Percentiles rank a stretch among this genome's conserved stretches.
Conservation (phyloP, 2,888 invertebrate species). For the Thera britannica region DNA sequence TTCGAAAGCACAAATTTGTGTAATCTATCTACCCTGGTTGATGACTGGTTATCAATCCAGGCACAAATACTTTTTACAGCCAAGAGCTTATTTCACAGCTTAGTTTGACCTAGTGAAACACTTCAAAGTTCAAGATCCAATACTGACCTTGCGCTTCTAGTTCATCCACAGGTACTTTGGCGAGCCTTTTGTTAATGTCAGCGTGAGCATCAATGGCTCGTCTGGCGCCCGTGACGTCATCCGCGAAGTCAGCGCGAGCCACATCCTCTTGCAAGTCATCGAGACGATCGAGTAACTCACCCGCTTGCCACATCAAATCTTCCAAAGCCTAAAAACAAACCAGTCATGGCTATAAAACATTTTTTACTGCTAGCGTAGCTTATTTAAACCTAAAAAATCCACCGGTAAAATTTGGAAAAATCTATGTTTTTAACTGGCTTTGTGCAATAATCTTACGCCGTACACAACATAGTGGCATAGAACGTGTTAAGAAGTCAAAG, state of each 20-base stretch:
- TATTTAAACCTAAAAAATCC: too few species aligned
- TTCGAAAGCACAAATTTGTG: too few species aligned
- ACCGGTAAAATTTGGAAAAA: too few species aligned
- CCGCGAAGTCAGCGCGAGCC: slow-evolving; percentile 96
- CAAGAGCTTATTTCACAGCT: neutral
- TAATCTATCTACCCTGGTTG: too few species aligned
- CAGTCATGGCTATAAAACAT: neutral
- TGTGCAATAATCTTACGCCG: too few species aligned
- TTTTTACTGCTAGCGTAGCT: too few species aligned
- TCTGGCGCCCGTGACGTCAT: slow-evolving; percentile 96
- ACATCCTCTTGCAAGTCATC: slow-evolving; percentile 97
- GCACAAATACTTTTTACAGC: too few species aligned
- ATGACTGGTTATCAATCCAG: too few species aligned
- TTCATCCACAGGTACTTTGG: slow-evolving; percentile 97
- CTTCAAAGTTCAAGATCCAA: neutral
- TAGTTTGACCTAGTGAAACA: neutral
- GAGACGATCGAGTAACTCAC: slow-evolving; percentile 95
- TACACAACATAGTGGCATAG: too few species aligned
- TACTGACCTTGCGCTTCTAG: slow-evolving; percentile 93
- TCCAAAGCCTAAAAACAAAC: slow-evolving; percentile 88
- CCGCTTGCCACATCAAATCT: slow-evolving; percentile 98
- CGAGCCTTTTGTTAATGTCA: slow-evolving; percentile 96
- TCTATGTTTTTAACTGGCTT: too few species aligned
- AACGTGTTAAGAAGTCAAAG: too few species aligned
- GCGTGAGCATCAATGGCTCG: slow-evolving; percentile 96